phyloP scores from a whole-genome alignment of 1,140 invertebrate genomes.

The Bombus waltoni region DNA sequence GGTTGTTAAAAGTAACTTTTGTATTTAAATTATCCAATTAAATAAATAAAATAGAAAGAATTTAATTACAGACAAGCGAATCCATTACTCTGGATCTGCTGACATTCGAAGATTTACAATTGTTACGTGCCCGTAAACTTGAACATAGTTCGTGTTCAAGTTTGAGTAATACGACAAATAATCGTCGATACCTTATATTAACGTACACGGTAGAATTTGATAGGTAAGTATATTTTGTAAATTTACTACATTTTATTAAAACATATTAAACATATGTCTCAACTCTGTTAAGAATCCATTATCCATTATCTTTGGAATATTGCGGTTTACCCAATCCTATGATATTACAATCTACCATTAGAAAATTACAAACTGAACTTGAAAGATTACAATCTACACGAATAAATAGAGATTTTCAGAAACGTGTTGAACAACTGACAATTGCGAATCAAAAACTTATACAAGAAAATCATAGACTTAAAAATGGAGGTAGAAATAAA shows the following conservation, averaged over 20 bases:
- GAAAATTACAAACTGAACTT: conserved; percentile 80
- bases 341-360: conserved; percentile 81
- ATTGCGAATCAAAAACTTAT: conserved; percentile 69
- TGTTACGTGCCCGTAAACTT: conserved; percentile 67
- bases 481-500: conserved; percentile 65
- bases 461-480: conserved; percentile 74
- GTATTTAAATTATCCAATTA: conserved; percentile 1
- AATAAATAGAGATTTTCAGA: conserved; percentile 61
- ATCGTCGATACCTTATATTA: conserved; percentile 79
- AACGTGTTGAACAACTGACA: conserved; percentile 68
- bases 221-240: conserved; percentile 64
- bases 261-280: conserved; percentile 21
- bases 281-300: conserved; percentile 79
- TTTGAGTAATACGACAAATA: conserved; percentile 58
- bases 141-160: conserved; percentile 42
- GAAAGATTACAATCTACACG: conserved; percentile 65
- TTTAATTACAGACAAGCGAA: conserved; percentile 77
- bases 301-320: conserved; percentile 83
- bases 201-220: conserved; percentile 81
- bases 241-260: neutral
- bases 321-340: conserved; percentile 81
- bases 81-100: conserved; percentile 78
- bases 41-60: conserved; percentile 29
- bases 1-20: conserved; percentile 80
- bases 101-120: conserved; percentile 79